A percentile compares a stretch with the other conserved stretches of the same genome.
Conservation (phyloP, 1,140 invertebrate genomes). For the Drosophila sturtevanti region DNA sequence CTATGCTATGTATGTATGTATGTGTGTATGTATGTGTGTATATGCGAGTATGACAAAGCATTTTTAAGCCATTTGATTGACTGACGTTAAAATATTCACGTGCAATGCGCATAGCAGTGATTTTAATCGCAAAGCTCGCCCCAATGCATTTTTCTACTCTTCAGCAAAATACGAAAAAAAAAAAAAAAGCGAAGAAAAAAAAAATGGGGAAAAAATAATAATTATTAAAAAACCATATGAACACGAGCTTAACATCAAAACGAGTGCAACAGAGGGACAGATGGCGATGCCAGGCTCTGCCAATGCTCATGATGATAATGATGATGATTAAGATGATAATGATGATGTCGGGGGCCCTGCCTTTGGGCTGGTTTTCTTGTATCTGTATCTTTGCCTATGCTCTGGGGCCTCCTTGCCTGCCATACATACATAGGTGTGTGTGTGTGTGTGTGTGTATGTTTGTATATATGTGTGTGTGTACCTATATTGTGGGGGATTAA, state of each 20-base stretch:
- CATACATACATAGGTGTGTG: background rate
- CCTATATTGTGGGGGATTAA: slow-evolving; percentile 68
- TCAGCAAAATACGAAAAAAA: slow-evolving; percentile 68
- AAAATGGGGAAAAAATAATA: slow-evolving; percentile 46
- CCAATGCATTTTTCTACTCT: slow-evolving; percentile 64
- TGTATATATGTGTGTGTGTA: slow-evolving; percentile 3
- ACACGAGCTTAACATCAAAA: slow-evolving; percentile 58
- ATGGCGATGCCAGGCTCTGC: slow-evolving; percentile 33
- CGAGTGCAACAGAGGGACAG: slow-evolving; percentile 69
- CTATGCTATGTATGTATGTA: slow-evolving; percentile 9
- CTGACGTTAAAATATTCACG: slow-evolving; percentile 81
- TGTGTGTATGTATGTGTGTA: slow-evolving; percentile 1
- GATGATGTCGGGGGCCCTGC: slow-evolving; percentile 55
- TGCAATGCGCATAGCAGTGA: slow-evolving; percentile 63
- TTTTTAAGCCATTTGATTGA: slow-evolving; percentile 81
- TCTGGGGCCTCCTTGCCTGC: slow-evolving; percentile 37
- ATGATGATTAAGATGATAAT: slow-evolving; percentile 55
- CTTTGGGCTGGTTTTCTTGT: slow-evolving; percentile 58
- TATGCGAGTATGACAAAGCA: slow-evolving; percentile 68
- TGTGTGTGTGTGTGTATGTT: background rate
- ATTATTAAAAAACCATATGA: slow-evolving; percentile 78
- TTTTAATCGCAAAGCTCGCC: slow-evolving; percentile 72
- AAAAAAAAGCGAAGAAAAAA: slow-evolving; percentile 30
- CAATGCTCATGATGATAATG: slow-evolving; percentile 28
- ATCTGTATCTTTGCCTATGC: slow-evolving; percentile 48